Evolutionary conservation across 2,797 vertebrate species (phyloP).

Genomic region (Gymnocypris eckloni): DNA sequence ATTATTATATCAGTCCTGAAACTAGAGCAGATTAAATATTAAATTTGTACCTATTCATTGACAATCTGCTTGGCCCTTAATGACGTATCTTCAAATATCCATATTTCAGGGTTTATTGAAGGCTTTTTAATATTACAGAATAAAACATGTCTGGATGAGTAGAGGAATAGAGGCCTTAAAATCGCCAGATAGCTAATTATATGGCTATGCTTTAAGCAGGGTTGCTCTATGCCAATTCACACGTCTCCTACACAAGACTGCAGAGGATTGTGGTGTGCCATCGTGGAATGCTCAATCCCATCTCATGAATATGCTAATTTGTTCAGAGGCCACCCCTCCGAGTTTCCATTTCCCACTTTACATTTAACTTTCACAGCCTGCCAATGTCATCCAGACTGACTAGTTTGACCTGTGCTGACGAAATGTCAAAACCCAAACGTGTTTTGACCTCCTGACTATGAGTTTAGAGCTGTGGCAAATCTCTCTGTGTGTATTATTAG

Average conservation of each 20-base stretch:
- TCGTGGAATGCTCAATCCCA: constrained; percentile 49
- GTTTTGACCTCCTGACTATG: neutral
- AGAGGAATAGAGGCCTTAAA: constrained; percentile 52
- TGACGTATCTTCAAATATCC: constrained; percentile 13
- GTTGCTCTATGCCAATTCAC: constrained; percentile 51
- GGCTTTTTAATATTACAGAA: constrained; percentile 51
- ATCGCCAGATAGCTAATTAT: constrained; percentile 66
- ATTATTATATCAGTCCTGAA: constrained; percentile 14
- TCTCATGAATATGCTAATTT: constrained; percentile 59
- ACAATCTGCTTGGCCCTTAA: constrained; percentile 31
- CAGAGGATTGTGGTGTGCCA: constrained; percentile 48
- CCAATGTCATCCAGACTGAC: constrained; percentile 36
- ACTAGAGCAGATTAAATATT: constrained; percentile 40
- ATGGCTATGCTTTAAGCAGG: constrained; percentile 47
- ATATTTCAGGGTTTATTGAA: constrained; percentile 20
- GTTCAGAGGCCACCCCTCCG: constrained; percentile 45
- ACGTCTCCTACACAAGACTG: constrained; percentile 52
- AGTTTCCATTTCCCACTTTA: constrained; percentile 39
- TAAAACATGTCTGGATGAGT: constrained; percentile 53
- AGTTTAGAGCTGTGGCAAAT: constrained; percentile 33
- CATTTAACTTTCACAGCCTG: constrained; percentile 47
- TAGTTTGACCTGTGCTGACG: constrained; percentile 25
- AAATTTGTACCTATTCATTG: constrained; percentile 14
- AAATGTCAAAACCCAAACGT: constrained; percentile 40
- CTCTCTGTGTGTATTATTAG: constrained; percentile 24